phyloP scores from a whole-genome alignment of 2,113 vertebrate species.

The Nothoprocta pentlandii region DNA sequence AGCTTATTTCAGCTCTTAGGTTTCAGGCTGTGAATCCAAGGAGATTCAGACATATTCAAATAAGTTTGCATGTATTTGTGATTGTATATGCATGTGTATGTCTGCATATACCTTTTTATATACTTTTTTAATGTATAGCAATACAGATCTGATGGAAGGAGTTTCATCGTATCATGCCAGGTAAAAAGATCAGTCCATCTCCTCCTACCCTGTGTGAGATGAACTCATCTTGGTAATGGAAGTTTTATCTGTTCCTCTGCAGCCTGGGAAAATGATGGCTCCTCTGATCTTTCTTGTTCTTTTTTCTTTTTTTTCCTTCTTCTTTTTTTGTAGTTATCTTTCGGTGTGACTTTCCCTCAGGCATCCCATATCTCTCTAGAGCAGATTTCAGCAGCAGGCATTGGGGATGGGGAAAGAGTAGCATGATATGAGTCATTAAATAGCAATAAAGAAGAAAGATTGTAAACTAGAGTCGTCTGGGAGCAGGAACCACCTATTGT shows the following conservation, averaged over 20 bases:
- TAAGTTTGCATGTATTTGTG: background rate
- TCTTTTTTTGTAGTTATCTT: background rate
- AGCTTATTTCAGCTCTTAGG: background rate
- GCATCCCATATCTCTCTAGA: conserved; percentile 17
- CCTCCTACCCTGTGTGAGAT: accelerated
- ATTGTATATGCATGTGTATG: background rate
- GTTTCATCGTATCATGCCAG: background rate
- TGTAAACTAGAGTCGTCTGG: conserved; percentile 14
- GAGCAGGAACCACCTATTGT: conserved; percentile 16
- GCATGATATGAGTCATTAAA: conserved; percentile 51
- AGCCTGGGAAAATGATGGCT: conserved; percentile 22
- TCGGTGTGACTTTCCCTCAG: conserved; percentile 38
- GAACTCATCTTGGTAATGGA: background rate
- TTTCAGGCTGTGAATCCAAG: background rate
- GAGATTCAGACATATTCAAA: conserved; percentile 5
- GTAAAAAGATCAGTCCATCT: conserved; percentile 10
- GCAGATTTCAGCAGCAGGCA: conserved; percentile 34
- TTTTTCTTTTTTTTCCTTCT: background rate
- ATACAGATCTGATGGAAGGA: background rate
- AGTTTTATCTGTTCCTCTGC: conserved; percentile 19
- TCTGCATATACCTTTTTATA: background rate
- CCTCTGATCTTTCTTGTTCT: background rate
- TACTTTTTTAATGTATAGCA: background rate
- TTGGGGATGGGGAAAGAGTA: conserved; percentile 3
- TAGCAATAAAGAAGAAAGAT: conserved; percentile 27